phyloP scores from a whole-genome alignment of 2,888 invertebrate species.

The Entomobrya proxima region DNA sequence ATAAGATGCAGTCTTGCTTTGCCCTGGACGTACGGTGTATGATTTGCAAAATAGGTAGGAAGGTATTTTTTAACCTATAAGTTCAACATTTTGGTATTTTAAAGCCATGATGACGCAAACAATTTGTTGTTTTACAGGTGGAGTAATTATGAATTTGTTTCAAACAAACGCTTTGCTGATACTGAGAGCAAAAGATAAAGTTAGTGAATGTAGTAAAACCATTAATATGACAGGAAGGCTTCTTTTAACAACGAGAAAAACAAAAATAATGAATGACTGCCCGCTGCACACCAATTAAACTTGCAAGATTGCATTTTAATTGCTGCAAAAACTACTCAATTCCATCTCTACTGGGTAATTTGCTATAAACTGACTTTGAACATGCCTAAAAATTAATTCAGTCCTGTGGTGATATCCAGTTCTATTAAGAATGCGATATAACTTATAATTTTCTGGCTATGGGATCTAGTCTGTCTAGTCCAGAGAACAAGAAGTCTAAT shows the following conservation, averaged over 20 bases:
- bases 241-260: neutral
- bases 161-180: too few species aligned
- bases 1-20: too few species aligned
- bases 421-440: slow-evolving; percentile 6
- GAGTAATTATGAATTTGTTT: too few species aligned
- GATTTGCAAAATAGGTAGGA: too few species aligned
- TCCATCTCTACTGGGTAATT: neutral
- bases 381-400: slow-evolving; percentile 2
- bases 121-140: too few species aligned
- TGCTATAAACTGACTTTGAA: neutral
- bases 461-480: too few species aligned
- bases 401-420: slow-evolving; percentile 10
- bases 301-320: slow-evolving; percentile 41
- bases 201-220: neutral
- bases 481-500: too few species aligned
- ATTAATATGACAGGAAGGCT: neutral
- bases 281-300: neutral
- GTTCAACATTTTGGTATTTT: too few species aligned
- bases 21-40: too few species aligned
- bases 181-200: neutral
- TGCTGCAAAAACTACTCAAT: slow-evolving; percentile 7
- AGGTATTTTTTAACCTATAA: too few species aligned
- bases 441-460: too few species aligned
- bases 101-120: too few species aligned
- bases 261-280: neutral